Conservation (phyloP, 2,113 vertebrate genomes). For the Eudorcas thomsonii region DNA sequence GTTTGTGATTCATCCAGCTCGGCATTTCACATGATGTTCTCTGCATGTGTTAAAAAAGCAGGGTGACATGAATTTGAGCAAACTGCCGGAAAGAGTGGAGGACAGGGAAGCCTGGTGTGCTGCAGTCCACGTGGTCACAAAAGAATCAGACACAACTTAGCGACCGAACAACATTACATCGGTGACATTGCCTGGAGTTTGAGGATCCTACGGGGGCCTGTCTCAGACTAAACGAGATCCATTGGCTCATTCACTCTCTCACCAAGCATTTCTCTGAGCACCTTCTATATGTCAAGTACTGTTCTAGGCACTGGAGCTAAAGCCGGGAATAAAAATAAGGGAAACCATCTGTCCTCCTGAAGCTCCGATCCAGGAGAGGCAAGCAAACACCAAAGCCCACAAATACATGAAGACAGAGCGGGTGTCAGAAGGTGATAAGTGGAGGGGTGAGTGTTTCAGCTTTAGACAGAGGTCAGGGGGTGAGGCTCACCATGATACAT, state of each 20-base stretch:
- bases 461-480: not conserved
- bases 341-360: not conserved
- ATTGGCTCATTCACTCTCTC: not conserved
- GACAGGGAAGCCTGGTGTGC: not conserved
- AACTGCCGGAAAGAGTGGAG: not conserved
- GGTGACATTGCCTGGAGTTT: not conserved
- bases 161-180: accelerated
- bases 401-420: not conserved
- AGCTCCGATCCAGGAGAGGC: not conserved
- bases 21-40: not conserved
- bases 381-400: not conserved
- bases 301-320: not conserved
- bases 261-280: not conserved
- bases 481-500: accelerated
- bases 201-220: not conserved
- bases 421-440: not conserved
- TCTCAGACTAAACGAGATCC: not conserved
- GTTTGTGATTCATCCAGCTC: not conserved
- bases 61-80: not conserved
- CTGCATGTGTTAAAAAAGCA: not conserved
- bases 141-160: not conserved
- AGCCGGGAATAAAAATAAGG: not conserved
- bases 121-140: not conserved
- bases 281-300: not conserved
- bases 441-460: not conserved